Conservation (phyloP, 2,888 invertebrate genomes). For the Parnassius orleans region DNA sequence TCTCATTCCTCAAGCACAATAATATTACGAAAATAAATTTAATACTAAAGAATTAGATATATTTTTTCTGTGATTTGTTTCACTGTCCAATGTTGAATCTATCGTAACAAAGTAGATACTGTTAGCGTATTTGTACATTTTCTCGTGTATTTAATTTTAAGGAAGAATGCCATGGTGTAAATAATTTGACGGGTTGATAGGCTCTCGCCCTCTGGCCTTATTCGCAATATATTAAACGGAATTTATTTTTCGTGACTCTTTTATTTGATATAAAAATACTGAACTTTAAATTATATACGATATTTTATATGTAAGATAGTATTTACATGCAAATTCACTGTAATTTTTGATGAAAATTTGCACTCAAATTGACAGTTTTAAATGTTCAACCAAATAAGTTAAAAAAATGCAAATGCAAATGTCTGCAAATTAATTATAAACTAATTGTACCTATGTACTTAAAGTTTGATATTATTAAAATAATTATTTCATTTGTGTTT, state of each 20-base stretch:
- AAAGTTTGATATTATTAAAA: conserved; percentile 58
- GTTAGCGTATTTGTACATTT: conserved; percentile 52
- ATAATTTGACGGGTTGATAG: conserved; percentile 27
- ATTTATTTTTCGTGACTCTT: conserved; percentile 6
- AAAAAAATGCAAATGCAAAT: too few species aligned
- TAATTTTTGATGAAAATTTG: conserved; percentile 16
- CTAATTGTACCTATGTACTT: conserved; percentile 51
- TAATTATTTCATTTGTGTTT: conserved; percentile 43
- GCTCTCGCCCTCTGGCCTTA: conserved; percentile 5
- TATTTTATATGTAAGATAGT: conserved; percentile 11
- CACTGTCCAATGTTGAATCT: conserved; percentile 52
- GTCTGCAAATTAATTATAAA: too few species aligned
- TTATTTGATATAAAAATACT: conserved; percentile 12
- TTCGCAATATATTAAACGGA: conserved; percentile 14
- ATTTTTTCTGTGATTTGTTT: conserved; percentile 42
- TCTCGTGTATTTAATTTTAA: conserved; percentile 39
- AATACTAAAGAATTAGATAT: conserved; percentile 38
- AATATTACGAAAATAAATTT: conserved; percentile 57
- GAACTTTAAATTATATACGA: conserved; percentile 18
- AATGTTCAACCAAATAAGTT: neutral
- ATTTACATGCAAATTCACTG: conserved; percentile 11
- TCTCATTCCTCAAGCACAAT: conserved; percentile 73
- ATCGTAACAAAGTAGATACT: conserved; percentile 52
- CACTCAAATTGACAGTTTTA: conserved; percentile 20
- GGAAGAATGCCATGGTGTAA: conserved; percentile 34